Evolutionary conservation across 1,140 invertebrate genomes (phyloP).

Genomic region (Drosophila suzukii): DNA sequence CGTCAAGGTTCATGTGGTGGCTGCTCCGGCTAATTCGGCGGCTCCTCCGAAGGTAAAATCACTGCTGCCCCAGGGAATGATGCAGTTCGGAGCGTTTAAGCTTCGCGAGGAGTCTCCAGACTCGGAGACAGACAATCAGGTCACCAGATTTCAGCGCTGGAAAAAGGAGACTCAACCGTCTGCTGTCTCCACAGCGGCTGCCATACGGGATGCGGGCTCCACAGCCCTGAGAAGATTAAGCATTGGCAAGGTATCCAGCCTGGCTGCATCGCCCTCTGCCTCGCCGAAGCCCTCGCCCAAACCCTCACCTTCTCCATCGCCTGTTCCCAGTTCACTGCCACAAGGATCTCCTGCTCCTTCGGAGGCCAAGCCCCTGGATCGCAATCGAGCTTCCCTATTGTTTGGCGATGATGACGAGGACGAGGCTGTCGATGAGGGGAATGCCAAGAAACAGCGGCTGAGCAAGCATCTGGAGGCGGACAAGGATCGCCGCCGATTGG

Average conservation of each 20-base stretch:
- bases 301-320: background rate
- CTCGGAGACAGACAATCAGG: conserved; percentile 63
- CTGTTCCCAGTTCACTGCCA: background rate
- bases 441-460: conserved; percentile 70
- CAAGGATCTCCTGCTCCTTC: background rate
- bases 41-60: conserved; percentile 36
- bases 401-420: conserved; percentile 85
- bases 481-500: conserved; percentile 68
- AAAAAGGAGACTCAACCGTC: conserved; percentile 59
- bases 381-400: conserved; percentile 84
- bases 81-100: conserved; percentile 84
- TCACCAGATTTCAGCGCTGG: conserved; percentile 71
- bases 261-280: background rate
- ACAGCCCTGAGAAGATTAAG: conserved; percentile 35
- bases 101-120: conserved; percentile 87
- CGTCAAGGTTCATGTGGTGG: conserved; percentile 88
- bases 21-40: conserved; percentile 60
- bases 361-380: conserved; percentile 61
- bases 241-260: background rate
- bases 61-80: conserved; percentile 43
- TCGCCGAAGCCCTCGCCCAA: conserved; percentile 11
- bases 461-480: conserved; percentile 85
- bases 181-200: conserved; percentile 41
- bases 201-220: conserved; percentile 56
- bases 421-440: background rate